These are phyloP conservation scores for Aphidius gifuensis DNA, from an alignment of 1,140 invertebrate genomes.

Conservation along the genomic window DNA sequence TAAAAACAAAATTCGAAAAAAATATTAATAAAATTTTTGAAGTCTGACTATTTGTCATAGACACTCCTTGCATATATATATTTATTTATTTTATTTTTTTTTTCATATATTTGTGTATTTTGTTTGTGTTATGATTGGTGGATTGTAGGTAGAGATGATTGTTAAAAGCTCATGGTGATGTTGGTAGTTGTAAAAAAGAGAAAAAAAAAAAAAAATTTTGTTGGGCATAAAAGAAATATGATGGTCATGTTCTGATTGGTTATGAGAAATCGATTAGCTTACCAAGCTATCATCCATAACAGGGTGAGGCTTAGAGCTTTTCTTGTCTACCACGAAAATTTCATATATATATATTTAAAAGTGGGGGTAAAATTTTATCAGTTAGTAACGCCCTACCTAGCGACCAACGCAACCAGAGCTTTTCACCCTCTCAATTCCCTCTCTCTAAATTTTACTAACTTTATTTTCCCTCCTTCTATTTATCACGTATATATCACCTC, in stretches of 20 bases:
- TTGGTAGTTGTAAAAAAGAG: not conserved
- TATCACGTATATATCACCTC: not conserved
- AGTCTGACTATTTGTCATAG: too few species aligned
- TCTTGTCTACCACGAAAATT: conserved; percentile 27
- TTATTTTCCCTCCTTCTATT: too few species aligned
- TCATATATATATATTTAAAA: conserved; percentile 18
- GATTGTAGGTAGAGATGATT: too few species aligned
- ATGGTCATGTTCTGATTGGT: conserved; percentile 29
- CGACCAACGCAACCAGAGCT: conserved; percentile 13
- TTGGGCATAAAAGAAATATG: conserved; percentile 7
- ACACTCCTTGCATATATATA: too few species aligned
- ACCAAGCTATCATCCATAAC: conserved; percentile 7
- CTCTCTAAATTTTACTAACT: not conserved
- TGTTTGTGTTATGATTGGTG: too few species aligned
- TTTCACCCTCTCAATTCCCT: conserved; percentile 1
- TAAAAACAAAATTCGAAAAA: too few species aligned
- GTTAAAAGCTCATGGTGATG: not conserved
- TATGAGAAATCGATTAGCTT: conserved; percentile 29
- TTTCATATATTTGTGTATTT: too few species aligned
- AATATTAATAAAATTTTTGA: too few species aligned
- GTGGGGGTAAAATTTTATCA: conserved; percentile 24
- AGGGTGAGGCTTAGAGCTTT: conserved; percentile 9
- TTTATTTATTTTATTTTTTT: too few species aligned
- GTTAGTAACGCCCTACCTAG: conserved; percentile 25
- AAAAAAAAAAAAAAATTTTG: conserved; percentile 1